Evolutionary conservation across 2,113 vertebrate species (phyloP), one percentile per base, ranked within the genome.

Genomic region (Semnornis frantzii): DNA sequence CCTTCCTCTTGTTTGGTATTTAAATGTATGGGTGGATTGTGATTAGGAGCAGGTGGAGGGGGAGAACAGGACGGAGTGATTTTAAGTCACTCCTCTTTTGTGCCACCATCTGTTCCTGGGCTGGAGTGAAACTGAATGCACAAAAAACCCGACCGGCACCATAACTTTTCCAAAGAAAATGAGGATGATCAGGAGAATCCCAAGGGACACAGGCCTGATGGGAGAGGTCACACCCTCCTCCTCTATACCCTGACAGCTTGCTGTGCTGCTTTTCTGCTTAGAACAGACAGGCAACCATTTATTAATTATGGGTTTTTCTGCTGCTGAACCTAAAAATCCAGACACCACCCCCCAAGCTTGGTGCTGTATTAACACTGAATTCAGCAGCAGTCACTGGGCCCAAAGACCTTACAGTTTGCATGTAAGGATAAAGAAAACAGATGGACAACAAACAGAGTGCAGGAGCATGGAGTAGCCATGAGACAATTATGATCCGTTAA

Each of bases 21-120:
- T 95, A 96, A 96, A 97, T 96, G 85, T 94, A 97, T 90, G 90
- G 93, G 95, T 90, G 93, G 90, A 90, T 95, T 95, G 95, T 95
- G 95, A 96, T 91, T 91, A 95, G 95, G 94, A 95, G 96, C 90
- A 97, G 95, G 94, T 94, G 96, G 95, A 96, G 91, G 73, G 90
- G 77, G 90, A 95, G 93, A 96, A 23, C 80, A 86, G 85, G 95
- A 96, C 96, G 93, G 95, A 96, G 91, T 96, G 94, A 94, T 92
- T 93, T 94, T 96, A 94, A 96, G 93, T 96, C 94, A 91, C 85
- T 95, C 94, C 85, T 97, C 95, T 93, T 96, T 95, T 97, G 93
- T 95, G 96, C 93, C 93, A 94, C 95, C 95, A 95, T 97, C 93
- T 96, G 95, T 97, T 97, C 95, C 87, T 82, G 93, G 92, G 95